Base-by-base conservation (phyloP, 2,113 vertebrate genomes). In the Xerus inauris region DNA sequence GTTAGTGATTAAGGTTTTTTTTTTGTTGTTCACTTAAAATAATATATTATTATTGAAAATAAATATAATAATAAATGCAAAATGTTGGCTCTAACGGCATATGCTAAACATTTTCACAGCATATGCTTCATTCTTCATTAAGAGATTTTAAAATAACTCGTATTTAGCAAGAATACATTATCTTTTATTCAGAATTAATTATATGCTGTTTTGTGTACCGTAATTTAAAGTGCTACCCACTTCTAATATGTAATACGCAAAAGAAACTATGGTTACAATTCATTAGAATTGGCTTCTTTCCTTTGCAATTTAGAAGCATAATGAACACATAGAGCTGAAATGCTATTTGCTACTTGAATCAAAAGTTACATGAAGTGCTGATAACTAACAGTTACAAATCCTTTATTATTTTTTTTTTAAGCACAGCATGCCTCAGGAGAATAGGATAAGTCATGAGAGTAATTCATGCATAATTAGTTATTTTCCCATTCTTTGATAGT, bases 161-260 rank as follows among this genome's bases (percentile, higher is more conserved):
- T 97, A 97, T 98, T 97, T 98, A 97, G 98, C 94, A 92, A 87
- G 97, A 97, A 97, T 97, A 95, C 96, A 98, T 97, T 97, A 97
- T 97, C 97, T 97, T 97, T 97, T 97, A 98, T 98, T 97, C 97
- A 95, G 96, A 97, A 97, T 98, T 98, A 97, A 98, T 98, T 97
- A 97, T 98, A 97, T 94, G 96, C 97, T 97, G 95, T 97, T 97
- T 97, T 98, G 98, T 97, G 97, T 97, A 97, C 94, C 95, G 96
- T 98, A 98, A 98, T 97, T 97, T 97, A 98, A 97, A 97, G 95
- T 97, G 96, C 97, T 97, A 97, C 97, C 98, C 97, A 97, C 97
- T 97, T 97, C 97, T 97, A 97, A 97, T 97, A 96, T 95, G 96
- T 83, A 95, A 97, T 67, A 97, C 19, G 80, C 93, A 94, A 88